These are phyloP conservation scores for Trichogramma dendrolimi DNA, from an alignment of 2,888 invertebrate species.

Conservation along the genomic window DNA sequence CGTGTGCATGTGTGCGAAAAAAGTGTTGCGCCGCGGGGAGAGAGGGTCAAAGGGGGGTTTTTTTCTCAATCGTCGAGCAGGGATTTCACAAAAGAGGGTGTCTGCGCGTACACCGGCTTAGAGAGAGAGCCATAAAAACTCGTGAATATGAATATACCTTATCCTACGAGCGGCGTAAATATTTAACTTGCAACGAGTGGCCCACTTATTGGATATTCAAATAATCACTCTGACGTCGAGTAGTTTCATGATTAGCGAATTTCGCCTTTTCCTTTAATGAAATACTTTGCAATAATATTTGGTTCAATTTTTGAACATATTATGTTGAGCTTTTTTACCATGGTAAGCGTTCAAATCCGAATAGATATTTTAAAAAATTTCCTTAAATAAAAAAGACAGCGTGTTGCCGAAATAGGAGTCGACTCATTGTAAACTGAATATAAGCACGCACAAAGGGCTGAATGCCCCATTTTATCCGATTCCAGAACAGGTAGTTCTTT, in stretches of 20 bases:
- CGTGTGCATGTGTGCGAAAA: background rate
- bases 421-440: conserved; percentile 24
- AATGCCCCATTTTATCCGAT: conserved; percentile 36
- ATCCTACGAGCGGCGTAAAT: conserved; percentile 40
- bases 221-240: conserved; percentile 18
- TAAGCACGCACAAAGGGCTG: conserved; percentile 31
- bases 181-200: conserved; percentile 40
- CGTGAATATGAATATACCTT: conserved; percentile 31
- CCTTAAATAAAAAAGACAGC: conserved; percentile 44
- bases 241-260: background rate
- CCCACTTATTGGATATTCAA: conserved; percentile 25
- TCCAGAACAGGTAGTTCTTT: conserved; percentile 40
- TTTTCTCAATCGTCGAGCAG: background rate
- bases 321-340: too few relatives aligned
- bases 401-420: conserved; percentile 46
- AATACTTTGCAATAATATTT: too few relatives aligned
- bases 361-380: conserved; percentile 32
- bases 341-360: background rate
- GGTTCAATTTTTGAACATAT: too few relatives aligned
- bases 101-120: conserved; percentile 18
- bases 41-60: conserved; percentile 23
- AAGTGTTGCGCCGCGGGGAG: background rate
- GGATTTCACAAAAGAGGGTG: conserved; percentile 27
- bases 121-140: conserved; percentile 21
- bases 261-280: too few relatives aligned